Evolutionary conservation across 2,113 vertebrate genomes (phyloP).

Genomic region (Fregata magnificens): DNA sequence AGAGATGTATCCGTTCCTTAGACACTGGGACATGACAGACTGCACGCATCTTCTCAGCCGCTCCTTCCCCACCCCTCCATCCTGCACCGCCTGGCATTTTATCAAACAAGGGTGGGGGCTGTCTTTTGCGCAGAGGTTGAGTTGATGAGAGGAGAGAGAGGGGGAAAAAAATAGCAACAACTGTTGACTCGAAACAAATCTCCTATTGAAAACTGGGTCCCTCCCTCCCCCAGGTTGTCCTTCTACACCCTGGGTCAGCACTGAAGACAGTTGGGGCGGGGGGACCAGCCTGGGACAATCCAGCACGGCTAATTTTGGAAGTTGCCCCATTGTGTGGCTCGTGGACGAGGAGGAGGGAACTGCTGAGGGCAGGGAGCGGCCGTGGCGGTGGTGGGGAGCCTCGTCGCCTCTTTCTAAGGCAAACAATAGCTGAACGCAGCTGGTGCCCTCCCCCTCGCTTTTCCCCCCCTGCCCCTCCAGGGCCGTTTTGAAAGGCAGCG

Average conservation of each 20-base stretch:
- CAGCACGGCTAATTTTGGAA: slow-evolving; percentile 76
- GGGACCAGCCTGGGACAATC: slow-evolving; percentile 61
- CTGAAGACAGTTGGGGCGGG: neutral
- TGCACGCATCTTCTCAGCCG: neutral
- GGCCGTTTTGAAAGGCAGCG: slow-evolving; percentile 78
- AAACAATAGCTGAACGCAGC: slow-evolving; percentile 79
- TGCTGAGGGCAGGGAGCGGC: slow-evolving; percentile 53
- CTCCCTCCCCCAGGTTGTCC: slow-evolving; percentile 6
- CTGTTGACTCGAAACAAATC: slow-evolving; percentile 57
- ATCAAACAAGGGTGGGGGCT: slow-evolving; percentile 3
- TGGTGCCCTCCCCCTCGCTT: slow-evolving; percentile 72
- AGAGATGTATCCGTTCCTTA: neutral
- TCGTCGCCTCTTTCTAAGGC: slow-evolving; percentile 56
- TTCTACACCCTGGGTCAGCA: neutral
- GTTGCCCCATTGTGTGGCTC: slow-evolving; percentile 74
- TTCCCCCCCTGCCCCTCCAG: slow-evolving; percentile 57
- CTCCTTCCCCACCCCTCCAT: neutral
- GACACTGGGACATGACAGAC: neutral
- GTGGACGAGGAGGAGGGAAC: slow-evolving; percentile 35
- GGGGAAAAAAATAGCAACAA: slow-evolving; percentile 11
- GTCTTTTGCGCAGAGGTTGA: slow-evolving; percentile 45
- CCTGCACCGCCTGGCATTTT: slow-evolving; percentile 36
- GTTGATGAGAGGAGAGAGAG: neutral
- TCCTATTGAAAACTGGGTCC: slow-evolving; percentile 33
- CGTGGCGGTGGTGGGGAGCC: slow-evolving; percentile 36